phyloP scores from a whole-genome alignment of 2,113 vertebrate genomes.

The Nicator chloris region DNA sequence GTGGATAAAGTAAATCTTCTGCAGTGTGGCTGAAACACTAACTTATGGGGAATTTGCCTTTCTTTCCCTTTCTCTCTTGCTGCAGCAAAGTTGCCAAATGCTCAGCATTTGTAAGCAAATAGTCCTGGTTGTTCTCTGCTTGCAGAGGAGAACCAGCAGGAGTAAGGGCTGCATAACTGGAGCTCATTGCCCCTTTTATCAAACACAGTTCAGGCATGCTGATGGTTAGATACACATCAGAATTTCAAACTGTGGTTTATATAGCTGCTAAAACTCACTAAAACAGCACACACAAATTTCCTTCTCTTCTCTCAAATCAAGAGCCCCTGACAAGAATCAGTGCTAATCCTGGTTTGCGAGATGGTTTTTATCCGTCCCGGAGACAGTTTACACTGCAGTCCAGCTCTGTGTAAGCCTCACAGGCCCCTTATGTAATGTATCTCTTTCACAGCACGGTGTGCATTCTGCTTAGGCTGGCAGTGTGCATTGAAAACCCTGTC shows the following conservation, averaged over 20 bases:
- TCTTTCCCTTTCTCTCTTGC: background rate
- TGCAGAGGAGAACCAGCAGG: background rate
- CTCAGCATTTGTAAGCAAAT: background rate
- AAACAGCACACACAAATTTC: constrained; percentile 48
- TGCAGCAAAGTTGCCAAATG: background rate
- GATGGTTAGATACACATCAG: constrained; percentile 39
- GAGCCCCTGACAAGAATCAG: constrained; percentile 39
- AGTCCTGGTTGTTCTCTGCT: background rate
- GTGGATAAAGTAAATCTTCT: background rate
- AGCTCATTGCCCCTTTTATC: constrained; percentile 29
- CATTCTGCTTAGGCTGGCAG: constrained; percentile 16
- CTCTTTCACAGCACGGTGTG: background rate
- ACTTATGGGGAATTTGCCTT: background rate
- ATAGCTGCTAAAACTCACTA: constrained; percentile 45
- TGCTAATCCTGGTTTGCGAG: constrained; percentile 24
- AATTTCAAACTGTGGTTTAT: constrained; percentile 41
- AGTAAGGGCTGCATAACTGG: background rate
- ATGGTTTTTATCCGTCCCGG: background rate
- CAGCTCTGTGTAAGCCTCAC: background rate
- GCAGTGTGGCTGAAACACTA: background rate
- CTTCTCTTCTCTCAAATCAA: constrained; percentile 33
- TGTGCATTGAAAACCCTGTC: background rate
- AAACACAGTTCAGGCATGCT: constrained; percentile 19
- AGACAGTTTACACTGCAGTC: constrained; percentile 50
- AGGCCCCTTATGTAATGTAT: constrained; percentile 38